Evolutionary conservation across 2,113 vertebrate genomes (phyloP).

Genomic region (Hyperoodon ampullatus): DNA sequence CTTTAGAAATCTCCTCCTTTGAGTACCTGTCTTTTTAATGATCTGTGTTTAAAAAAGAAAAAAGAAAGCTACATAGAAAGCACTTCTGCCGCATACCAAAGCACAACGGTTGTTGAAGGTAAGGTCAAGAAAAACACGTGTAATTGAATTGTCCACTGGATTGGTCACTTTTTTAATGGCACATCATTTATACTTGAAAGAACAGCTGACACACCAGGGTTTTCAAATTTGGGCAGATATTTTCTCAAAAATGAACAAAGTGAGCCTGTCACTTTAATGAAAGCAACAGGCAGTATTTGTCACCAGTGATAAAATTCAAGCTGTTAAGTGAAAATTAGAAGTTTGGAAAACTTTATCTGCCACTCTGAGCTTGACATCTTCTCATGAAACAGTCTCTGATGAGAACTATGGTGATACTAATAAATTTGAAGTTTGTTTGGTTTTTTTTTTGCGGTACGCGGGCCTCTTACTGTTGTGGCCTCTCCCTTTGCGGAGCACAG

Average conservation of each 20-base stretch:
- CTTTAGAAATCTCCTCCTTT: not conserved
- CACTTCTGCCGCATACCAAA: not conserved
- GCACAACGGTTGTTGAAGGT: no score
- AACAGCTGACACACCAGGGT: not conserved
- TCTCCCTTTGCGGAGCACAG: no score
- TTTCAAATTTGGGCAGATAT: not conserved
- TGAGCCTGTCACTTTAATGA: not conserved
- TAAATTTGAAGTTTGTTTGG: not conserved
- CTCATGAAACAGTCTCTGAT: not conserved
- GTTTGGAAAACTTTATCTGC: not conserved
- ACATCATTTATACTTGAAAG: not conserved
- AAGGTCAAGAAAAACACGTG: accelerated
- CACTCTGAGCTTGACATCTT: not conserved
- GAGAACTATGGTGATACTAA: not conserved
- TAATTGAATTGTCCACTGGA: not conserved
- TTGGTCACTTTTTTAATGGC: not conserved
- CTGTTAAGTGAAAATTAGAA: not conserved
- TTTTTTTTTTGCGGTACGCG: not conserved
- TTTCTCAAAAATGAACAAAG: not conserved
- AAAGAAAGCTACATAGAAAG: not conserved
- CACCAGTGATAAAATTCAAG: not conserved
- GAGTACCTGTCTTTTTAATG: not conserved
- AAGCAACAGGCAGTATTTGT: not conserved
- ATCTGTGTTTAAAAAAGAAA: not conserved
- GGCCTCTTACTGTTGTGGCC: no score